Base-by-base conservation (phyloP, 2,113 vertebrate genomes). In the Mellivora capensis region DNA sequence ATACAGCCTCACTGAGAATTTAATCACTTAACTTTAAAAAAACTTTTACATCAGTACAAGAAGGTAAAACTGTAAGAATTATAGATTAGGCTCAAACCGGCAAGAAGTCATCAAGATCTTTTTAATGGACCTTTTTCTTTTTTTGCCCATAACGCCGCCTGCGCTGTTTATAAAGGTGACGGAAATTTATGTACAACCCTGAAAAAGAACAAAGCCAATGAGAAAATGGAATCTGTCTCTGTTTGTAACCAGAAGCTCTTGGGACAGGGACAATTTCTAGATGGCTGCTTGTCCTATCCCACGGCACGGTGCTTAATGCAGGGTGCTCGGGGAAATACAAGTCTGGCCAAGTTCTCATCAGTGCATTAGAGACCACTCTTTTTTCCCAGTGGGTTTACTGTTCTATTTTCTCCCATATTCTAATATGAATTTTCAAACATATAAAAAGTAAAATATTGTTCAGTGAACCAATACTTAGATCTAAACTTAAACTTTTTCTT, bases 141-240 rank as follows among this genome's bases (percentile, higher is more conserved):
- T 99, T 99, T 96, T 99, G 99, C 94, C 99, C 98, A 42, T 99
- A 99, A 81, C 98, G 99, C 81, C 98, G 99, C 96, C 98, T 99
- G 98, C 99, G 99, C 97, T 99, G 99, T 98, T 99, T 99, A 99
- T 99, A 99, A 90, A 99, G 99, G 97, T 99, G 99, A 42, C 99
- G 99, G 94, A 99, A 99, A 98, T 99, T 99, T 97, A 99, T 97
- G 96, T 98, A 99, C 52, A 99, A 87, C 62, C 99, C 99, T 99
- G 97, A 34, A 97, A 96, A 89, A 92, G 97, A 84, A 96, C 42
- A 0, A 81, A 4, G 57, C 62, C 4, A 1, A 71, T 97, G 49
- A 98, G 93, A 83, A 92, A 42, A n/a, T n/a, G 84, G 49, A 88
- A 52, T 39, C 77, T 67, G 27, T 80, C 37, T 83, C 44, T 77